Conservation (phyloP, 1,140 invertebrate species). For the Calycopis cecrops region DNA sequence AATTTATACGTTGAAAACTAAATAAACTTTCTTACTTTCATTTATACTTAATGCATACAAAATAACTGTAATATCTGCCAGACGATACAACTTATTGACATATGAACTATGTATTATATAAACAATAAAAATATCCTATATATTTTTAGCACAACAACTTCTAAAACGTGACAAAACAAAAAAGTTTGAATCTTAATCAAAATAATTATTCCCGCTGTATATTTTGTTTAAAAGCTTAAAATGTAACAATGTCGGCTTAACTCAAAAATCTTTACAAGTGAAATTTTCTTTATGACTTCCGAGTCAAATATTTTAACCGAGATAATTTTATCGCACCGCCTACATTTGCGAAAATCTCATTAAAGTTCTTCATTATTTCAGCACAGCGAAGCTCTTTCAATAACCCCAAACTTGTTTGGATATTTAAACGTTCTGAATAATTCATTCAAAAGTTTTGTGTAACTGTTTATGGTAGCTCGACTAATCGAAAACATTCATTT, state of each 20-base stretch:
- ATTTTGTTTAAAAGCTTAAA: constrained; percentile 17
- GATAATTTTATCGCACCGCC: constrained; percentile 28
- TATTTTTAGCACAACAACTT: too few relatives aligned
- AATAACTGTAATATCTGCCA: too few relatives aligned
- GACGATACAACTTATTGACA: too few relatives aligned
- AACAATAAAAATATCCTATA: too few relatives aligned
- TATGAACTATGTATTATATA: too few relatives aligned
- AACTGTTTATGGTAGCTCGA: background rate
- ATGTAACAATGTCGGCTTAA: constrained; percentile 29
- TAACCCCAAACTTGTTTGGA: constrained; percentile 11
- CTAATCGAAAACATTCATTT: constrained; percentile 8
- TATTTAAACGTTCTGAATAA: constrained; percentile 11
- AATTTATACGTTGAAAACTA: too few relatives aligned
- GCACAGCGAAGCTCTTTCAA: constrained; percentile 18
- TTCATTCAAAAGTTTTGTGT: constrained; percentile 7
- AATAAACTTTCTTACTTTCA: too few relatives aligned
- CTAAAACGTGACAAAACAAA: too few relatives aligned
- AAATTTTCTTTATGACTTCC: constrained; percentile 39
- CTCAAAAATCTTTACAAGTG: constrained; percentile 31
- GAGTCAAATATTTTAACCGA: constrained; percentile 34
- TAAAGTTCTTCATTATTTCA: constrained; percentile 23
- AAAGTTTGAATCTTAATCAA: too few relatives aligned
- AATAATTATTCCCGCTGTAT: background rate
- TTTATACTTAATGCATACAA: too few relatives aligned
- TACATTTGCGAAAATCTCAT: constrained; percentile 28